Evolutionary conservation across 2,888 invertebrate genomes (phyloP), one percentile per base, ranked within the genome.

Genomic region (Scaeva pyrastri): DNA sequence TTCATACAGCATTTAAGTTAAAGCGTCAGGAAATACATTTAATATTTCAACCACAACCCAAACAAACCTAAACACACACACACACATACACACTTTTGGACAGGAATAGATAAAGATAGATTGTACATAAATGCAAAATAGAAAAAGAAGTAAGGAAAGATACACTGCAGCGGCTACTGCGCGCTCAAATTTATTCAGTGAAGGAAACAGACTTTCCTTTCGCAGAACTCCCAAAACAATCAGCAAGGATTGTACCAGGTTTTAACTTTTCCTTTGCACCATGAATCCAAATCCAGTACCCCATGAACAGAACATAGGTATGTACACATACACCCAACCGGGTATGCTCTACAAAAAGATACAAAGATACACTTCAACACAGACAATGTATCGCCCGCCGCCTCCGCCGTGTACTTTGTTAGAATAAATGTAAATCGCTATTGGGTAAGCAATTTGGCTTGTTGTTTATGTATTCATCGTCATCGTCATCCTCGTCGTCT

Each of bases 401-500:
- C n/a, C n/a, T n/a, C n/a, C n/a, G n/a, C n/a, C 31, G 31, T 31
- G 31, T 31, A 31, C 31, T 31, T 56, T 16, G 58, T 75, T 26
- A 62, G 70, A 55, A 16, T 48, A 48, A 66, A 81, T 75, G 81
- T 76, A 76, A 81, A 71, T 81, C 55, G 75, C 76, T 64, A 56
- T 75, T 81, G 71, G 81, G 71, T 41, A 71, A 75, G 71, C 71
- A 76, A 71, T 74, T 83, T 55, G 68, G 73, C 48, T 62, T 55
- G 60, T 73, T 72, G 77, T 73, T 73, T 83, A 73, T 77, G 66
- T 73, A 73, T 73, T 73, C 77, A 73, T 83, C 26, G 45, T 60
- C 52, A 7, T 45, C 45, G n/a, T 45, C n/a, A n/a, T n/a, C n/a
- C n/a, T n/a, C n/a, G n/a, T n/a, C n/a, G n/a, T n/a, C n/a, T n/a